phyloP scores from a whole-genome alignment of 1,140 invertebrate species.

The Zophobas morio region DNA sequence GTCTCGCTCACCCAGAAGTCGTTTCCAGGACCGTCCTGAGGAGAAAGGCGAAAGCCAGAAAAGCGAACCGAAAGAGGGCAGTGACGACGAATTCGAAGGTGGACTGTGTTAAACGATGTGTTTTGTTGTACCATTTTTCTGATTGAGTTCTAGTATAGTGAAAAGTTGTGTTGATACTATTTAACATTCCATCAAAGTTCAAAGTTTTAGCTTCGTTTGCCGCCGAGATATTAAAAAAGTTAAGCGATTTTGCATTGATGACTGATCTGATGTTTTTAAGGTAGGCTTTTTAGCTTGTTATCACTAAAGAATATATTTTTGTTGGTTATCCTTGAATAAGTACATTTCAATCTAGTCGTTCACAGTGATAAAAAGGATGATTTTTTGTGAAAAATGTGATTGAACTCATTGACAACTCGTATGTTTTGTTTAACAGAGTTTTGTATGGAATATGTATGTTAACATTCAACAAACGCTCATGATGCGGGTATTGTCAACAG shows the following conservation, averaged over 20 bases:
- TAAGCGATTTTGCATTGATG: slow-evolving; percentile 21
- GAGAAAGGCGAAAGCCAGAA: background rate
- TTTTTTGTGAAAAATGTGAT: background rate
- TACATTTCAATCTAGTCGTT: slow-evolving; percentile 22
- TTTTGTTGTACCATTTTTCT: slow-evolving; percentile 12
- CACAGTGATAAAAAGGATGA: slow-evolving; percentile 1
- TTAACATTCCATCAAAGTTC: slow-evolving; percentile 42
- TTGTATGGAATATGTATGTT: slow-evolving; percentile 6
- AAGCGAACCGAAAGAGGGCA: slow-evolving; percentile 42
- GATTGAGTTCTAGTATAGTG: slow-evolving; percentile 15
- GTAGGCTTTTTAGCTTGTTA: slow-evolving; percentile 5
- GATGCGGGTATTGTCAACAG: background rate
- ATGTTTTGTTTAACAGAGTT: slow-evolving; percentile 12
- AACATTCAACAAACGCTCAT: slow-evolving; percentile 15
- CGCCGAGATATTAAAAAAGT: background rate
- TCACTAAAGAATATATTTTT: background rate
- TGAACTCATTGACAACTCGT: background rate
- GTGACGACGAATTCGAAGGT: slow-evolving; percentile 57
- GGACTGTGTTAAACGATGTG: slow-evolving; percentile 60
- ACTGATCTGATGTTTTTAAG: slow-evolving; percentile 12
- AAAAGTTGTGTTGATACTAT: slow-evolving; percentile 32
- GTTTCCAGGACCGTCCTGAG: slow-evolving; percentile 22
- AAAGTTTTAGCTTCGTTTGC: slow-evolving; percentile 17
- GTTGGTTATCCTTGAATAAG: background rate
- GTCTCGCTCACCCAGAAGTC: background rate